Conservation (phyloP, 2,113 vertebrate species). For the Hemichromis elongatus region DNA sequence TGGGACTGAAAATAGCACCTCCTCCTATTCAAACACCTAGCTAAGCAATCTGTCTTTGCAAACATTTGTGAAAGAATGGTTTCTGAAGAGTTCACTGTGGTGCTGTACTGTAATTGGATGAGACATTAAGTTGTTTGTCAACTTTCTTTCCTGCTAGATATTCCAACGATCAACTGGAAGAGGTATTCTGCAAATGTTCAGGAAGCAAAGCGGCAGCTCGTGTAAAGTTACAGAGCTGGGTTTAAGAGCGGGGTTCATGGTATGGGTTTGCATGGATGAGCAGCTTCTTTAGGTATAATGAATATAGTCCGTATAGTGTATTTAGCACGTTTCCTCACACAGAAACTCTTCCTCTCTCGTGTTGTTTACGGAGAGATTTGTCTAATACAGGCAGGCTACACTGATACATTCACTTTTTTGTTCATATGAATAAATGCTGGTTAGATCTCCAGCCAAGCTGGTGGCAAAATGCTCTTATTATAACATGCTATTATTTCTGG, state of each 20-base stretch:
- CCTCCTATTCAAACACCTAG: neutral
- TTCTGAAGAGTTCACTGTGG: neutral
- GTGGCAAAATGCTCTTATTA: neutral
- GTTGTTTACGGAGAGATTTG: neutral
- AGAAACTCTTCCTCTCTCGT: neutral
- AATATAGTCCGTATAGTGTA: neutral
- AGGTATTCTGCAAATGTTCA: neutral
- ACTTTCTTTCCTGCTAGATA: neutral
- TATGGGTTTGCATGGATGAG: neutral
- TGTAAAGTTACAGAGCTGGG: neutral
- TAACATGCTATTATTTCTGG: neutral
- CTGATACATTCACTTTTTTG: neutral
- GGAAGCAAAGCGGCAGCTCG: neutral
- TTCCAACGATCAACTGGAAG: neutral
- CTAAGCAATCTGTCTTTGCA: neutral
- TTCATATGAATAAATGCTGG: neutral
- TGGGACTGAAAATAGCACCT: neutral
- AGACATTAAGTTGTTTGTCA: neutral
- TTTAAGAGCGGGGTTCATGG: neutral
- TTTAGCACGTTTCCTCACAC: neutral
- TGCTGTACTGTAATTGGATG: neutral
- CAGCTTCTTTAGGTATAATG: neutral
- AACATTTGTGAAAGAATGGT: neutral
- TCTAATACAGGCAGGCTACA: neutral
- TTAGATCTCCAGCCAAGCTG: neutral